Evolutionary conservation across 2,888 invertebrate species (phyloP), one percentile per base, ranked within the genome.

Genomic region (Spodoptera picta): DNA sequence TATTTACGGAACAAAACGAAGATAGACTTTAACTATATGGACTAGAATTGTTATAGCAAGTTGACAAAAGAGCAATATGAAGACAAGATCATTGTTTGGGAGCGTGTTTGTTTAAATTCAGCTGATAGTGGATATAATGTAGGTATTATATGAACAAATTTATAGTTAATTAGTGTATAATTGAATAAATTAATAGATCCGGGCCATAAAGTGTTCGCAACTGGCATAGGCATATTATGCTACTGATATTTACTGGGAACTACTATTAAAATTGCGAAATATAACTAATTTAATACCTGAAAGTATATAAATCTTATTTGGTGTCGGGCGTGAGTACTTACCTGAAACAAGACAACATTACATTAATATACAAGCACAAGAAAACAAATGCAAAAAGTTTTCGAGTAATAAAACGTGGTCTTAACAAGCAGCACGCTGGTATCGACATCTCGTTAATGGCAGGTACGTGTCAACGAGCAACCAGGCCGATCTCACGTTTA

Each of bases 401-500:
- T 52, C 4, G 55, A 60, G 51, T 41, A 54, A 62, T 60, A 50
- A 70, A 73, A 61, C 71, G 53, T 76, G 67, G 44, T 62, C 55
- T 47, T 61, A 67, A 75, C 63, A 72, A 72, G 60, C 53, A 61
- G 42, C 60, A 61, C 51, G 46, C 55, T 48, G 57, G 53, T 72
- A 76, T 75, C 70, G 64, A 66, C 75, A 74, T 78, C 74, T 77
- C 66, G 64, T 62, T 73, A 76, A 83, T 83, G 79, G 79, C 83
- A 73, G 82, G 80, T 80, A 85, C 86, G 85, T 88, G 88, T 83
- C 80, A 79, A 81, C 83, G 81, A 67, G 66, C 61, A 79, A 77
- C 57, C 65, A 65, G 70, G 47, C 63, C 46, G 66, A 86, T 81
- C 81, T 83, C 83, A 82, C 83, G 83, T 80, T 73, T 62, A 82